Evolutionary conservation across 2,113 vertebrate genomes (phyloP).

Genomic region (Pelodiscus sinensis): DNA sequence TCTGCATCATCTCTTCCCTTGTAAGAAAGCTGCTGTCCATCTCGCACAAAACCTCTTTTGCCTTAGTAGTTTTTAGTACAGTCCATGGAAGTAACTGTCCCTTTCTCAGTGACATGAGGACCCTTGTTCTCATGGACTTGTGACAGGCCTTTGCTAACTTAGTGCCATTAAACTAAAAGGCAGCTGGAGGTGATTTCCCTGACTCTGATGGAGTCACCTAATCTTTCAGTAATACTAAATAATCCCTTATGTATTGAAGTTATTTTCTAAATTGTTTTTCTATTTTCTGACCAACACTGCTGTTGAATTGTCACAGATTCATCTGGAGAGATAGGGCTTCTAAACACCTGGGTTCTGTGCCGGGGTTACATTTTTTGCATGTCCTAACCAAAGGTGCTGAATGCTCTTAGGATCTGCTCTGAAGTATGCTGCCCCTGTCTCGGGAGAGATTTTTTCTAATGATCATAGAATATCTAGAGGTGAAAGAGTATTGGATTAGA

Average conservation of each 20-base stretch:
- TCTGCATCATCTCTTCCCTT: not conserved
- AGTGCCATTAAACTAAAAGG: not conserved
- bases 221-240: not conserved
- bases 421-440: fast-evolving
- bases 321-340: fast-evolving
- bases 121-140: not conserved
- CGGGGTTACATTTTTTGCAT: not conserved
- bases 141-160: not conserved
- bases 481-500: not conserved
- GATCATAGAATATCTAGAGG: not conserved
- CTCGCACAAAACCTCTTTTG: not conserved
- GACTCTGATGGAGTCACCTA: not conserved
- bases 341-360: not conserved
- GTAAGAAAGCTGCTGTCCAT: not conserved
- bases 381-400: not conserved
- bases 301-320: not conserved
- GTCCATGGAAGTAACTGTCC: not conserved
- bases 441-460: not conserved
- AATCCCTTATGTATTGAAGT: not conserved
- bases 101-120: not conserved
- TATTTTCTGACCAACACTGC: not conserved
- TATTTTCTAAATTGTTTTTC: not conserved
- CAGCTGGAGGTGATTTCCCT: not conserved
- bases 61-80: not conserved
- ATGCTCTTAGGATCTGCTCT: not conserved